A percentile compares a stretch with the other conserved stretches of the same genome.
These are phyloP conservation scores for Spea hammondii DNA, from an alignment of 2,797 vertebrate genomes.

Conservation along the genomic window DNA sequence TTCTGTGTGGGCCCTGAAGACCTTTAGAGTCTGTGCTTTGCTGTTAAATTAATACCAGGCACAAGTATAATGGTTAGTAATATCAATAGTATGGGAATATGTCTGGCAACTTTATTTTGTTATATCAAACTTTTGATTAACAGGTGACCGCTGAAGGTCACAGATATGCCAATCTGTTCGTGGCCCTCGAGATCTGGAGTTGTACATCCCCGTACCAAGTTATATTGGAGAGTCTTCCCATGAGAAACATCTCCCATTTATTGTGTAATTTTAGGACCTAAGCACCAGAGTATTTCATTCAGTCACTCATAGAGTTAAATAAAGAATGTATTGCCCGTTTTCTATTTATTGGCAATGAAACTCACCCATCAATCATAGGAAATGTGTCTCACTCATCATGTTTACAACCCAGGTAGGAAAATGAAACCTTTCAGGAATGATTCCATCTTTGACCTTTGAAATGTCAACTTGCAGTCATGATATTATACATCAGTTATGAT, in stretches of 20 bases:
- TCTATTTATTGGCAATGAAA: background rate
- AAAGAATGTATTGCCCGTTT: background rate
- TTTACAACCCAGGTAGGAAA: constrained; percentile 33
- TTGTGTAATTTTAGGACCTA: too few species aligned
- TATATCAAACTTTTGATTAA: too few species aligned
- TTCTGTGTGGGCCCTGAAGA: background rate
- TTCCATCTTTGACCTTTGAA: constrained; percentile 10
- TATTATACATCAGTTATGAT: constrained; percentile 15
- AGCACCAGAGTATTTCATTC: too few species aligned
- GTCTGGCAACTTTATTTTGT: too few species aligned
- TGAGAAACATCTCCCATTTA: too few species aligned
- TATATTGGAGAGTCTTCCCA: too few species aligned
- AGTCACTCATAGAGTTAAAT: background rate
- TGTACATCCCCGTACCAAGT: too few species aligned
- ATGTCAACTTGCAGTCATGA: constrained; percentile 14
- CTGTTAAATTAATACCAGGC: background rate
- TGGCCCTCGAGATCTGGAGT: too few species aligned
- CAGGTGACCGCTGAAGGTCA: too few species aligned
- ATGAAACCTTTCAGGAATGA: constrained; percentile 28
- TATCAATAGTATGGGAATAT: background rate
- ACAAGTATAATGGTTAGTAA: background rate
- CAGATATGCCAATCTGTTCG: too few species aligned
- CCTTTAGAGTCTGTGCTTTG: background rate
- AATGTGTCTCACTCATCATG: constrained; percentile 24
- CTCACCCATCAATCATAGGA: constrained; percentile 12